A percentile compares a stretch with the other conserved stretches of the same genome.
These are phyloP conservation scores for Scomber japonicus DNA, from an alignment of 2,113 vertebrate species.

Conservation along the genomic window DNA sequence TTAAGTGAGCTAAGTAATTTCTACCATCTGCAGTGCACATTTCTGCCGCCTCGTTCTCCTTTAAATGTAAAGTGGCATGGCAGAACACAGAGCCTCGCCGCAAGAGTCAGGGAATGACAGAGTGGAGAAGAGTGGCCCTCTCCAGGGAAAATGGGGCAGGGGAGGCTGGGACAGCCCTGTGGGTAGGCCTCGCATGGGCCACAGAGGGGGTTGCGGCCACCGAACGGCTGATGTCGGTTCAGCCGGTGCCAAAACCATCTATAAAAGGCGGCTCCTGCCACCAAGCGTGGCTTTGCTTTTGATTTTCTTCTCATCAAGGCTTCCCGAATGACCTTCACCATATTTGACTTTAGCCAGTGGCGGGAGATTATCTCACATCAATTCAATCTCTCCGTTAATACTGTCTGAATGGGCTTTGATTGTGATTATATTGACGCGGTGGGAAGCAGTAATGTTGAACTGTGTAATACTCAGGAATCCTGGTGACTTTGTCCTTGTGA, in stretches of 20 bases:
- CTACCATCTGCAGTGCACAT: constrained; percentile 83
- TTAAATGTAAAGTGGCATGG: constrained; percentile 80
- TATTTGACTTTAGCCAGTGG: constrained; percentile 49
- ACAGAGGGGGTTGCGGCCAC: constrained; percentile 44
- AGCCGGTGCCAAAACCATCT: constrained; percentile 62
- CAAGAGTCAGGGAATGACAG: constrained; percentile 79
- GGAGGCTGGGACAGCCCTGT: constrained; percentile 44
- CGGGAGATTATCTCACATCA: constrained; percentile 68
- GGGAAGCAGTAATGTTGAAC: constrained; percentile 16
- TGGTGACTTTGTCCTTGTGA: constrained; percentile 63
- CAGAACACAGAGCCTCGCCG: constrained; percentile 74
- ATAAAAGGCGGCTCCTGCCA: constrained; percentile 41
- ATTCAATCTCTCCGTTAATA: constrained; percentile 69
- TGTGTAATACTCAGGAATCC: constrained; percentile 59
- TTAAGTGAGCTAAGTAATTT: constrained; percentile 84
- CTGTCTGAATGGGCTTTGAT: constrained; percentile 56
- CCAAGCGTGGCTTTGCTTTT: constrained; percentile 47
- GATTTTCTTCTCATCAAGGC: constrained; percentile 12
- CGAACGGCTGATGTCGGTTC: constrained; percentile 11
- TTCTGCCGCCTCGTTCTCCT: constrained; percentile 75
- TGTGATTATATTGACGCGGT: constrained; percentile 65
- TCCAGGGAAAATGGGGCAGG: constrained; percentile 51
- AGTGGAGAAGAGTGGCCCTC: constrained; percentile 71
- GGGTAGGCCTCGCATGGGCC: constrained; percentile 56
- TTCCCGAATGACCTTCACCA: constrained; percentile 56